Evolutionary conservation across 2,797 vertebrate genomes (phyloP).

Genomic region (Lepus townsendii): DNA sequence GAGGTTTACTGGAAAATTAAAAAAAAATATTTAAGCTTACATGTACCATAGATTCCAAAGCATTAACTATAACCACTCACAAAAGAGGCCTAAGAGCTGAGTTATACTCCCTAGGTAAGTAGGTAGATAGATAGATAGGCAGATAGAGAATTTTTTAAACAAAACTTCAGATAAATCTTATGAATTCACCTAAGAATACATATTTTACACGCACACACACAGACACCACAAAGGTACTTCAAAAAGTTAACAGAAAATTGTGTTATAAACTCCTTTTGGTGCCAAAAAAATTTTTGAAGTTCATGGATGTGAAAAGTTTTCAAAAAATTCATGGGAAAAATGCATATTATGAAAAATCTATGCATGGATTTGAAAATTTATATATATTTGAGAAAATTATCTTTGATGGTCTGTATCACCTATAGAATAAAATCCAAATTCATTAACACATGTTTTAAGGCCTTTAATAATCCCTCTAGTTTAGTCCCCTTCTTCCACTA

Average conservation of each 20-base stretch:
- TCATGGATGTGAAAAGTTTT: not conserved
- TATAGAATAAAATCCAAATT: not conserved
- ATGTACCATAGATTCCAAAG: not conserved
- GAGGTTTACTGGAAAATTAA: not conserved
- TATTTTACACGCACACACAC: not conserved
- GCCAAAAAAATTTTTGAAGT: too few species aligned
- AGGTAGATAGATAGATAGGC: not conserved
- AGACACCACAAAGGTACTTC: too few species aligned
- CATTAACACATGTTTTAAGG: not conserved
- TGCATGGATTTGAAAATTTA: too few species aligned
- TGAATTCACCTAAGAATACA: not conserved
- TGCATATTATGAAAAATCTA: too few species aligned
- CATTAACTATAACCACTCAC: not conserved
- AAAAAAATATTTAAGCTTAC: conserved; percentile 38
- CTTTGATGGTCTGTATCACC: not conserved
- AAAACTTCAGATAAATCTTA: not conserved
- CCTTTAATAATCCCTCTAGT: conserved; percentile 17
- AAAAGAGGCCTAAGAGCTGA: not conserved
- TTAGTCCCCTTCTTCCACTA: not conserved
- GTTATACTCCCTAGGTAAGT: not conserved
- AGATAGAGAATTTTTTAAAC: not conserved
- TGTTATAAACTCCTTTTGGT: too few species aligned
- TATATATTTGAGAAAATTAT: conserved; percentile 48
- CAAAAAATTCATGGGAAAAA: too few species aligned
- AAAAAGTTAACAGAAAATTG: too few species aligned